Evolutionary conservation across 2,888 invertebrate species (phyloP), one percentile per base, ranked within the genome.

Genomic region (Hyppa rectilinea): DNA sequence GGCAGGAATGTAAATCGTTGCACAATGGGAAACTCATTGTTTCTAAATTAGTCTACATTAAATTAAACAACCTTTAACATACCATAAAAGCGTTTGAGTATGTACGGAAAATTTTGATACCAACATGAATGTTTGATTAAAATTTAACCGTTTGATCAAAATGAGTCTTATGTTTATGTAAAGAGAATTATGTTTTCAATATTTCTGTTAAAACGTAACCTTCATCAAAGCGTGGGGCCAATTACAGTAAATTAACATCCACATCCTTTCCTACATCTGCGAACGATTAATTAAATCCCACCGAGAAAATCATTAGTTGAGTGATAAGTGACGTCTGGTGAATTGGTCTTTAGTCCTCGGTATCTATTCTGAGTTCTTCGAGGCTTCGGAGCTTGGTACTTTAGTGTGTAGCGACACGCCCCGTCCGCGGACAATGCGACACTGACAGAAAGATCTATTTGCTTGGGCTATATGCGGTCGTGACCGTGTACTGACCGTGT

Each of bases 381-480:
- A 58, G 38, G 52, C 63, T 61, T 58, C 58, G 71, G 49, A 38
- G n/a, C 53, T 60, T 52, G 29, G 58, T 72, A 72, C 71, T 75
- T 80, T 79, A 78, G 65, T 68, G 74, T 82, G 80, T 67, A 75
- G 80, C 80, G 49, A 67, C 71, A 81, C 81, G 83, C 84, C 87
- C 86, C 79, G 72, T 72, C 78, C 77, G 73, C 80, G 79, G 84
- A 90, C 89, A 89, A 85, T 86, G 81, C 85, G 73, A 83, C 74
- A 75, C 82, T 89, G 91, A 90, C 92, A 88, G 87, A 80, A 86
- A 92, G 90, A 91, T 89, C 89, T 89, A 93, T 93, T 88, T 93
- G 91, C 92, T 93, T 90, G 92, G 91, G 92, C 93, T 92, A 94
- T 90, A 89, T 89, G 90, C 88, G 87, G 85, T 89, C 89, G 89